Base-by-base conservation (phyloP, 2,113 vertebrate species). In the Cairina moschata region DNA sequence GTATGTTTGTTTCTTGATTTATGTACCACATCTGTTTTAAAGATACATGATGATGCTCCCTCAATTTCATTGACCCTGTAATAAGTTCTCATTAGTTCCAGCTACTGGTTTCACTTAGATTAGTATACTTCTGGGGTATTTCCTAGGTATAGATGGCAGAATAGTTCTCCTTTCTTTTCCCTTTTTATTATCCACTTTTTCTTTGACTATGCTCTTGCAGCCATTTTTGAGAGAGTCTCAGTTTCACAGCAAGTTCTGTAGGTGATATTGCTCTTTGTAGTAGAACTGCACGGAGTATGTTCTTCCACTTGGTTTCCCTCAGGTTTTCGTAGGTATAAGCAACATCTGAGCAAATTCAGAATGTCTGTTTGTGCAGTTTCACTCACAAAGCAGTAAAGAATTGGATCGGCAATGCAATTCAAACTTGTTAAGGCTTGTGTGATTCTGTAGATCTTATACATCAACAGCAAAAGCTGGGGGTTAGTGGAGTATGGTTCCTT, bases 301-400 rank as follows among this genome's bases (percentile, higher is more conserved):
- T 77, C 69, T 62, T 83, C 87, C 2, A 3, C 59, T 89, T 67
- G 68, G 29, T 66, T 42, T 36, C 59, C 74, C 54, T 81, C 17
- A 42, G 0, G 13, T 5, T 52, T 88, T 32, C 0, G 88, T 18
- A 62, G 23, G 29, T 79, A 88, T 22, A 92, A 87, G 66, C 91
- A 97, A 76, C 93, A 92, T n/a, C 83, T 97, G 55, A 99, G 40
- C n/a, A 98, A 62, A 75, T 94, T 98, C 92, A 90, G 94, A 66
- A 99, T 90, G 36, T 98, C 98, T 32, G 95, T 95, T 82, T 97
- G 97, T 63, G 98, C 98, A 14, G 96, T 98, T 95, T 98, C 98
- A 23, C 98, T 99, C 40, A 98, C 97, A 86, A 99, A 99, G 89
- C 99, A 99, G 92, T 99, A 99, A 55, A 99, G 97, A 63, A 99